Percentiles rank a stretch among this genome's conserved stretches.
phyloP scores from a whole-genome alignment of 2,113 vertebrate genomes.

The Podarcis cretensis region DNA sequence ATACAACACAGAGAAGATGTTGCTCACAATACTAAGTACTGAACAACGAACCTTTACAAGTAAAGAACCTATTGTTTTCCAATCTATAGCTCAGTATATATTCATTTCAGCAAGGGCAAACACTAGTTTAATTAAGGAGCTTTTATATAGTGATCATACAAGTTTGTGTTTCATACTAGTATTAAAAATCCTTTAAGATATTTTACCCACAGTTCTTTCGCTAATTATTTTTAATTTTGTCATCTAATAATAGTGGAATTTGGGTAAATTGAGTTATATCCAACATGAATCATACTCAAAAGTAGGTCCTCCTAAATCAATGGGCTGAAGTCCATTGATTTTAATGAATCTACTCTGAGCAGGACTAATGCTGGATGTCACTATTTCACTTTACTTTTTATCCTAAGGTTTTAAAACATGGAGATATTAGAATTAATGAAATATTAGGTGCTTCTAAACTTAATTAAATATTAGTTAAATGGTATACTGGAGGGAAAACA shows the following conservation, averaged over 20 bases:
- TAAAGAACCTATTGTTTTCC: neutral
- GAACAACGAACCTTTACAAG: neutral
- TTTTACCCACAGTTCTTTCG: neutral
- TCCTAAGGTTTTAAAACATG: neutral
- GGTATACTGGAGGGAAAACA: neutral
- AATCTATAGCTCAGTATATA: neutral
- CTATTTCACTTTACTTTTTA: neutral
- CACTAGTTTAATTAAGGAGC: neutral
- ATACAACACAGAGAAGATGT: neutral
- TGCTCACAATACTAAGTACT: neutral
- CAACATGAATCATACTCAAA: no score
- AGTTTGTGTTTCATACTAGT: neutral
- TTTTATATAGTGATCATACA: no score
- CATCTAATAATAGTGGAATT: neutral
- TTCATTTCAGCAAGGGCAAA: neutral
- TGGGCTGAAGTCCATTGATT: no score
- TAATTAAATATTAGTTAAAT: neutral
- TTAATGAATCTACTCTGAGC: no score
- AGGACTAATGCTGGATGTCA: no score
- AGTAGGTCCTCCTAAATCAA: no score
- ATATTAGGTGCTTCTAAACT: neutral
- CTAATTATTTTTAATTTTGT: neutral
- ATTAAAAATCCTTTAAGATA: neutral
- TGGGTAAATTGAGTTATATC: neutral
- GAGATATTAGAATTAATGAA: neutral